Percentiles rank a stretch among this genome's conserved stretches.
These are phyloP conservation scores for Zaprionus vittiger DNA, from an alignment of 1,140 invertebrate species.

Conservation along the genomic window DNA sequence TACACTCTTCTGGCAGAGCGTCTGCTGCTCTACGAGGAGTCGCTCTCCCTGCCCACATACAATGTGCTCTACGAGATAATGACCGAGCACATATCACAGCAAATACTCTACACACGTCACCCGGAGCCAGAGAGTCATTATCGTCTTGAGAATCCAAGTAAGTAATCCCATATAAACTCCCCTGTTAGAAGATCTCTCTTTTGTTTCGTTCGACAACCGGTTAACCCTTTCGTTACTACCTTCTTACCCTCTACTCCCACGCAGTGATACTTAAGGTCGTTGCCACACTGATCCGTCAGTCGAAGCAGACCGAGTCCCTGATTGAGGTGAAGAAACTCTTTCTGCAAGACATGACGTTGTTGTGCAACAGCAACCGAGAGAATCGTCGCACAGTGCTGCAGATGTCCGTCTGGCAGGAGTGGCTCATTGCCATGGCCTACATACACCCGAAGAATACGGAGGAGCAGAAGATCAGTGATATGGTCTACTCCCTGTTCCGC, in stretches of 20 bases:
- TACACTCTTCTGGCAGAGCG: constrained; percentile 98
- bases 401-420: constrained; percentile 99
- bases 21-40: constrained; percentile 94
- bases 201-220: background rate
- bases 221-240: background rate
- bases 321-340: constrained; percentile 98
- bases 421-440: constrained; percentile 99
- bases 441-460: constrained; percentile 98
- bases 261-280: constrained; percentile 99
- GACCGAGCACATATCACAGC: constrained; percentile 97
- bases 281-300: constrained; percentile 97
- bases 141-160: constrained; percentile 98
- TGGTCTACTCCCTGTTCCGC: constrained; percentile 98
- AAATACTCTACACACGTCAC: constrained; percentile 95
- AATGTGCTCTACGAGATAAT: constrained; percentile 99
- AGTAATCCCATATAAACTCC: constrained; percentile 81
- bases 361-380: constrained; percentile 98
- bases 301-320: constrained; percentile 95
- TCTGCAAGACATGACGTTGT: constrained; percentile 97
- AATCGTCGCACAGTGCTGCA: constrained; percentile 98
- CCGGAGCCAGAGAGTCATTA: constrained; percentile 97
- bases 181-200: too few relatives aligned
- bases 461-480: constrained; percentile 98
- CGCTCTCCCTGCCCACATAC: constrained; percentile 96
- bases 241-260: background rate